These are phyloP conservation scores for Rhogogaster chlorosoma DNA, from an alignment of 2,888 invertebrate species.

Conservation along the genomic window DNA sequence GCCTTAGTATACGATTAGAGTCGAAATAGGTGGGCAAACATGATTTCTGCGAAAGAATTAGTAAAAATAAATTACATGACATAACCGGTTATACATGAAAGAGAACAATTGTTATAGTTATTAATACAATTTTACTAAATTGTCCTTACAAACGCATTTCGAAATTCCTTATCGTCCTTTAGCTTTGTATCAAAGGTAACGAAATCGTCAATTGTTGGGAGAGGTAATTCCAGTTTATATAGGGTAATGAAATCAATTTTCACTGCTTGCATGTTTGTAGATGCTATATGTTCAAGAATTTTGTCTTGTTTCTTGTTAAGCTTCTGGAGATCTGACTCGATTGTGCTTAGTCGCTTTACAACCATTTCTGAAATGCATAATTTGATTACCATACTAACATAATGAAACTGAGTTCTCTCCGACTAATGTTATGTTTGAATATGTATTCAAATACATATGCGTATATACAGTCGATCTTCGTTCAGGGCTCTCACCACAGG, in stretches of 20 bases:
- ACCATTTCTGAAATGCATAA: background rate
- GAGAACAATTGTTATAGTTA: background rate
- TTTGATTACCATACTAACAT: background rate
- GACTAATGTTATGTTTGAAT: too few relatives aligned
- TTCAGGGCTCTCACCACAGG: too few relatives aligned
- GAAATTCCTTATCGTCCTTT: background rate
- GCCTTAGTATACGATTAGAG: background rate
- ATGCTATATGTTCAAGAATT: background rate
- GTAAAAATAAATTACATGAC: background rate
- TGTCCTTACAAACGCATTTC: background rate
- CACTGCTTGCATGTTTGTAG: background rate
- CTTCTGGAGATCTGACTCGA: background rate
- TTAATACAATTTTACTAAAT: background rate
- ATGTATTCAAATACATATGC: too few relatives aligned
- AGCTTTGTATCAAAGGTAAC: background rate
- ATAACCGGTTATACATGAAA: background rate
- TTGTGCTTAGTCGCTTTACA: background rate
- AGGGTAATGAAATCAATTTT: background rate
- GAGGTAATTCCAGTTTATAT: background rate
- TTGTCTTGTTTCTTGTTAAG: background rate
- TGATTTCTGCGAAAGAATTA: background rate
- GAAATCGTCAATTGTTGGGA: background rate
- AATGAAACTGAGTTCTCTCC: background rate
- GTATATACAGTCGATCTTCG: too few relatives aligned
- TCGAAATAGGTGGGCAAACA: background rate